These are phyloP conservation scores for Drosophila flavopinicola DNA, from an alignment of 2,888 invertebrate species.

Conservation along the genomic window DNA sequence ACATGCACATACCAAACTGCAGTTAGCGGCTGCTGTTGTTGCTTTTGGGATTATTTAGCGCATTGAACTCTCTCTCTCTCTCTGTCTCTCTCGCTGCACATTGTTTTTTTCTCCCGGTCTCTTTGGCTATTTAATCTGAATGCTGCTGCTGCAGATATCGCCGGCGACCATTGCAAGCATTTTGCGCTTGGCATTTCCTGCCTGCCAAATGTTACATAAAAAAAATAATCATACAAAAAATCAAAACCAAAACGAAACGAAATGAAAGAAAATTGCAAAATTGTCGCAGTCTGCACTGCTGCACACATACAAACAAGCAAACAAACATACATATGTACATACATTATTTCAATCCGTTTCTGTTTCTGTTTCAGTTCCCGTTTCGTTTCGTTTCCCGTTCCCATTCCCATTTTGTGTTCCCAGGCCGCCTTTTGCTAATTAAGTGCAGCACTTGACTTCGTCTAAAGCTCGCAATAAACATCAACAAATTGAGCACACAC, in stretches of 20 bases:
- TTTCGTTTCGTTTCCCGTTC: conserved; percentile 20
- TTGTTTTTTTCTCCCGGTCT: not conserved
- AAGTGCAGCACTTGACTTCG: conserved; percentile 65
- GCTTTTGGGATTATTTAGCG: conserved; percentile 55
- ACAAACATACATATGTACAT: not conserved
- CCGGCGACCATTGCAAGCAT: conserved; percentile 30
- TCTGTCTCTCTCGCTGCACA: not conserved
- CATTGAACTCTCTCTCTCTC: conserved; percentile 59
- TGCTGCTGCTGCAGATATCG: conserved; percentile 9
- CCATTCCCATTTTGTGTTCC: conserved; percentile 35
- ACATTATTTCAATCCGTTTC: conserved; percentile 1
- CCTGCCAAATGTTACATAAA: conserved; percentile 53
- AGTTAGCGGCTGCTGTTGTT: conserved; percentile 18
- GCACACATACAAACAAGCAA: too few relatives aligned
- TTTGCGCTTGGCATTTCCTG: conserved; percentile 52
- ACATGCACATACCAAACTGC: conserved; percentile 5
- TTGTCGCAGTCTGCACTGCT: conserved; percentile 41
- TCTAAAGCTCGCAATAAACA: conserved; percentile 63
- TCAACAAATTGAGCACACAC: conserved; percentile 53
- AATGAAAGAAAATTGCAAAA: conserved; percentile 22
- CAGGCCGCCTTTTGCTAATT: conserved; percentile 63
- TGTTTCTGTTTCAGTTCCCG: conserved; percentile 19
- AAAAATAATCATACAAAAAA: conserved; percentile 23
- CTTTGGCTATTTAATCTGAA: conserved; percentile 30
- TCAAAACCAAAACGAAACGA: not conserved